Evolutionary conservation across 1,140 invertebrate genomes (phyloP), one percentile per base, ranked within the genome.

Genomic region (Microplitis demolitor): DNA sequence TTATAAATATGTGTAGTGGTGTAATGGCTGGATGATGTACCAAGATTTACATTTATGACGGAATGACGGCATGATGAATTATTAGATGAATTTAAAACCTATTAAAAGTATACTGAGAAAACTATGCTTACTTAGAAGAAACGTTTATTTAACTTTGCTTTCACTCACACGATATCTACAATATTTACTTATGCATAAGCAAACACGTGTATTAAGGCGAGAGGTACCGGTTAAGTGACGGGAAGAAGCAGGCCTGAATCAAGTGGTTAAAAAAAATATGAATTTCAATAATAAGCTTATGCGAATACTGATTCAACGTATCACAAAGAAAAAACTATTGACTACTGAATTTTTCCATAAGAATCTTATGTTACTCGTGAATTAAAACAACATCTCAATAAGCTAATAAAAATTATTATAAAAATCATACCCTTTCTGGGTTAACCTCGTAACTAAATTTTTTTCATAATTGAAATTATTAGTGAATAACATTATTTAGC

Each of bases 131-230:
- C 8, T 54, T 14, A 9, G 31, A 67, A 53, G 16, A 35, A 58
- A 78, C 76, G 78, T 81, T 83, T 85, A 78, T 82, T 78, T 82
- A 83, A 81, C 78, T 81, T 82, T 76, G 77, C 77, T 83, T 84
- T 81, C 77, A 79, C 79, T 84, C 78, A 83, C 78, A 78, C 78
- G 71, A 76, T 78, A 74, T 78, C 78, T 84, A 83, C 80, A 83
- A 80, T 85, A 79, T 85, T 84, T 83, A 79, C 79, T 78, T 84
- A 83, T 80, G 81, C 77, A 78, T 78, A 80, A 76, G 62, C 70
- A 75, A 83, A 78, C 78, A 82, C 61, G 33, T 70, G 53, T 80
- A 80, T 80, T 82, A 79, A 79, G 77, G 45, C 77, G 74, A 76
- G 71, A 78, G 74, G 76, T 76, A 77, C 70, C 69, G 78, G 71